phyloP scores from a whole-genome alignment of 2,888 invertebrate genomes.

The Volucella inanis region DNA sequence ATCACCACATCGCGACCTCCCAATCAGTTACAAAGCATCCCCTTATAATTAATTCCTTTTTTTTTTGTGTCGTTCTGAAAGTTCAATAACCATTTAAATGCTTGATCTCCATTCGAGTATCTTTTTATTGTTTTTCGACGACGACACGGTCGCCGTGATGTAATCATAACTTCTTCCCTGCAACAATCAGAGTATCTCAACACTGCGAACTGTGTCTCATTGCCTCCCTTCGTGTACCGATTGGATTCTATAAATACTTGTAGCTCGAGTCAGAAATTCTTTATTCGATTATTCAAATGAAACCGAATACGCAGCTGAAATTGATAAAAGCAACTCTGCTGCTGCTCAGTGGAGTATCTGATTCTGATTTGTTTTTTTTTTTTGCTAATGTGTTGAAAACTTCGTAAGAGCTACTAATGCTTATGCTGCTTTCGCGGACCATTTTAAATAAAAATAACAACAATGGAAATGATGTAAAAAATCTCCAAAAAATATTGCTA shows the following conservation, averaged over 20 bases:
- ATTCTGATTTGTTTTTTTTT: too few relatives aligned
- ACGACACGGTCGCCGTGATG: slow-evolving; percentile 61
- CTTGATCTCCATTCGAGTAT: slow-evolving; percentile 57
- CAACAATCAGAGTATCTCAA: not conserved
- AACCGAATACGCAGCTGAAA: slow-evolving; percentile 19
- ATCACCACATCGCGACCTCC: slow-evolving; percentile 18
- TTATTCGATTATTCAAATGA: slow-evolving; percentile 66
- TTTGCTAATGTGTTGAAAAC: not conserved
- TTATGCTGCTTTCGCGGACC: slow-evolving; percentile 19
- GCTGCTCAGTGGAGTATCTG: slow-evolving; percentile 24
- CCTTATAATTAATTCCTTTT: not conserved
- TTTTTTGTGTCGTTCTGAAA: not conserved
- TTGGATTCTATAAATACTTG: slow-evolving; percentile 56
- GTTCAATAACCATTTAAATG: slow-evolving; percentile 69
- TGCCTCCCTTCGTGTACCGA: slow-evolving; percentile 11
- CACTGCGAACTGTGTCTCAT: not conserved
- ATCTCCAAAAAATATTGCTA: slow-evolving; percentile 44
- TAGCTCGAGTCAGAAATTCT: slow-evolving; percentile 50
- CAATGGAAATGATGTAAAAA: slow-evolving; percentile 23
- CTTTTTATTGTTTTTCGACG: slow-evolving; percentile 22
- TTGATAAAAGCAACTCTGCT: slow-evolving; percentile 21
- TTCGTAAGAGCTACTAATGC: slow-evolving; percentile 50
- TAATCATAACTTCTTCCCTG: slow-evolving; percentile 63
- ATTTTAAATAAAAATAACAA: slow-evolving; percentile 9
- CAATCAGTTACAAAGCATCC: slow-evolving; percentile 28